A percentile compares a stretch with the other conserved stretches of the same genome.
phyloP scores from a whole-genome alignment of 2,113 vertebrate genomes.

The Neodon shergylaensis region DNA sequence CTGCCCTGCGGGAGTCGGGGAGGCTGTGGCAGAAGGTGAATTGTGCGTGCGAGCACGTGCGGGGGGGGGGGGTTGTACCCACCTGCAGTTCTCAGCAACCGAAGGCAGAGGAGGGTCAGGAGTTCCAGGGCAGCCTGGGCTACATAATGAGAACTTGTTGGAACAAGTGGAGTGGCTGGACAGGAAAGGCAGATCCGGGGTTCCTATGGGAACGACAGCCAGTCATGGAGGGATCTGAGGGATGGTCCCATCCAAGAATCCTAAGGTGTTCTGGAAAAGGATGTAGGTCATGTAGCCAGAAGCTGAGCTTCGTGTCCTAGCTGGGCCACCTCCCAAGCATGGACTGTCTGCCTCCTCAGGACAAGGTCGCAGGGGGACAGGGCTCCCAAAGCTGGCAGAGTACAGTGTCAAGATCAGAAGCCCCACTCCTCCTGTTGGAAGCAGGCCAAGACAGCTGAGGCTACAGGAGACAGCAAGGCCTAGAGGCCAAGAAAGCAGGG shows the following conservation, averaged over 20 bases:
- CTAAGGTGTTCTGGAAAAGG: neutral
- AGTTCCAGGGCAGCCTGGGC: neutral
- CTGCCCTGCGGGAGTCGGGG: neutral
- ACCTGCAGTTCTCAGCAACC: neutral
- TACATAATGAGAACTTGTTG: neutral
- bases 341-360: neutral
- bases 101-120: neutral
- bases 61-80: rapidly evolving
- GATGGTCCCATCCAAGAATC: neutral
- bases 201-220: neutral
- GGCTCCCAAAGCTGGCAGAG: neutral
- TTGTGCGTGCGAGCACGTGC: too few relatives aligned
- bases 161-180: neutral
- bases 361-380: neutral
- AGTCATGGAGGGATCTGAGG: neutral
- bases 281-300: neutral
- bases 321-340: neutral
- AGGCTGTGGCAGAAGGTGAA: neutral
- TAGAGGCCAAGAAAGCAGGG: neutral
- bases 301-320: neutral
- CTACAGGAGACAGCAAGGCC: neutral
- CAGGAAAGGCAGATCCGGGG: too few relatives aligned
- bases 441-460: neutral
- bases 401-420: neutral
- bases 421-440: neutral